phyloP scores from a whole-genome alignment of 2,113 vertebrate species.

The Rhinogobius similis region DNA sequence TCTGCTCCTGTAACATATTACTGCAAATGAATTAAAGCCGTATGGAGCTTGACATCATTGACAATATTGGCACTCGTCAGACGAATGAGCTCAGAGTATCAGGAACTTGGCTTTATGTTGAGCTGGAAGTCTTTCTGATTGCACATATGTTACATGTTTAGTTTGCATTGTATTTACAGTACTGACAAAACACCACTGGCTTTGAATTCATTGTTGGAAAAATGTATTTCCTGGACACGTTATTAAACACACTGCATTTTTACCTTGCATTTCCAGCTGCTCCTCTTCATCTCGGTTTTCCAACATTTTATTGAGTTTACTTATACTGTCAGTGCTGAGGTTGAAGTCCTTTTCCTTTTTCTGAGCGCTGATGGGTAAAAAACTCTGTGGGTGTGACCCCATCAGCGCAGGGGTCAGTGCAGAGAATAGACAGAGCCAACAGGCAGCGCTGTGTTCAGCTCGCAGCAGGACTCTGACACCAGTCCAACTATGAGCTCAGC shows the following conservation, averaged over 20 bases:
- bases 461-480: slow-evolving; percentile 39
- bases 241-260: neutral
- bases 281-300: slow-evolving; percentile 7
- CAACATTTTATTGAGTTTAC: neutral
- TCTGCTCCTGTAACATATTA: neutral
- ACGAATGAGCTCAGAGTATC: neutral
- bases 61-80: neutral
- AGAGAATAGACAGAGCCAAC: slow-evolving; percentile 30
- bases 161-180: neutral
- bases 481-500: slow-evolving; percentile 35
- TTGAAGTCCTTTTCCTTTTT: slow-evolving; percentile 11
- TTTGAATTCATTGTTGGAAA: neutral
- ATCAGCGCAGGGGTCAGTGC: slow-evolving; percentile 33
- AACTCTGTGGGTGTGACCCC: slow-evolving; percentile 17
- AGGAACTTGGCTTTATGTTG: neutral
- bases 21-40: neutral
- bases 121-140: slow-evolving; percentile 6
- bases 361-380: neutral
- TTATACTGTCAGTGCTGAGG: neutral
- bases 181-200: neutral
- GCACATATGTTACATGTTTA: slow-evolving; percentile 2
- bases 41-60: neutral
- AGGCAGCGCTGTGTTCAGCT: slow-evolving; percentile 26
- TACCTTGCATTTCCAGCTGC: neutral
- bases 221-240: neutral